These are phyloP conservation scores for Dicyrtomina minuta DNA, from an alignment of 2,888 invertebrate species.

Conservation along the genomic window DNA sequence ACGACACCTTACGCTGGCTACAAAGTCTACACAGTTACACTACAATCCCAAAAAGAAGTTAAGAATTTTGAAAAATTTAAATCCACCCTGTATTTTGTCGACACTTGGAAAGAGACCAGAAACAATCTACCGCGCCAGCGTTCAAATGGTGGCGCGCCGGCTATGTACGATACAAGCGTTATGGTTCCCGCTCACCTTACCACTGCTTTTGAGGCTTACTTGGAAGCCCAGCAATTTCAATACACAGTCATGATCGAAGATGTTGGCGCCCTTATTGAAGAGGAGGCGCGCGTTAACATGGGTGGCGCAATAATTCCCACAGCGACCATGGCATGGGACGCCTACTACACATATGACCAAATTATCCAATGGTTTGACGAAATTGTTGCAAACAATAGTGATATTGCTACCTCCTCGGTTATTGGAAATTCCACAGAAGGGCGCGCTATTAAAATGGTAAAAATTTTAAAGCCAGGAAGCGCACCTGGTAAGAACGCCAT, in stretches of 20 bases:
- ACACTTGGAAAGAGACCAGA: conserved; percentile 20
- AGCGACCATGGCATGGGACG: conserved; percentile 28
- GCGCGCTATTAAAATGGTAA: conserved; percentile 27
- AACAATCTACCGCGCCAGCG: not conserved
- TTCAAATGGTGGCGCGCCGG: not conserved
- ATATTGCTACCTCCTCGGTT: conserved; percentile 40
- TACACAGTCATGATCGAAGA: not conserved
- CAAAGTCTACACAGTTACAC: conserved; percentile 16
- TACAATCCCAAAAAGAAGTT: not conserved
- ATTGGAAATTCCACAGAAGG: conserved; percentile 35
- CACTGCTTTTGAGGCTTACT: not conserved
- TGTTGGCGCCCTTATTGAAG: conserved; percentile 14
- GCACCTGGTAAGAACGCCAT: conserved; percentile 27
- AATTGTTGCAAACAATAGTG: conserved; percentile 43
- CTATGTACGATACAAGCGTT: conserved; percentile 19
- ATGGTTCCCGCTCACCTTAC: conserved; percentile 31
- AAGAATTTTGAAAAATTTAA: not conserved
- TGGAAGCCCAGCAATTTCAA: not conserved
- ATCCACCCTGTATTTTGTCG: not conserved
- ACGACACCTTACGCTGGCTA: conserved; percentile 14
- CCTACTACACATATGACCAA: conserved; percentile 29
- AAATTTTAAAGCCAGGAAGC: conserved; percentile 31
- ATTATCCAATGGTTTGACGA: conserved; percentile 51
- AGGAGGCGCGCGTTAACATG: not conserved
- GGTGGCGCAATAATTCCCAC: too few species aligned